Conservation (phyloP, 2,797 vertebrate species). For the Lepilemur septentrionalis region DNA sequence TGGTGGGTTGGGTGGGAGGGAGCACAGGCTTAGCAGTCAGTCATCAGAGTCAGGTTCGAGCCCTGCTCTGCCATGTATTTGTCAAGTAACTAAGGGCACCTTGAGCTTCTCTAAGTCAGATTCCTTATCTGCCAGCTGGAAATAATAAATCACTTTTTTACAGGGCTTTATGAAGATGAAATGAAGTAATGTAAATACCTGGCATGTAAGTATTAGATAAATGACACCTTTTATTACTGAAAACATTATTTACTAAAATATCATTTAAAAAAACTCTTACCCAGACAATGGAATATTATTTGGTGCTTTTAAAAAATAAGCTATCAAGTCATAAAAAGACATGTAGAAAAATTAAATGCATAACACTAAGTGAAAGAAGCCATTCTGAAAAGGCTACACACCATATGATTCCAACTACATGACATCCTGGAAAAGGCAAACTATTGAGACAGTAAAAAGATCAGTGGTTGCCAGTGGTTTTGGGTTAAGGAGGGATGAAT, state of each 20-base stretch:
- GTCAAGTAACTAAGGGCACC: neutral
- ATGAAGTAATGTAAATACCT: slow-evolving; percentile 21
- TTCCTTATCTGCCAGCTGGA: neutral
- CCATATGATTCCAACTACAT: neutral
- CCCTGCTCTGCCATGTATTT: neutral
- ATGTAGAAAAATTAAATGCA: neutral
- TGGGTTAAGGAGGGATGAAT: neutral
- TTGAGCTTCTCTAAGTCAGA: neutral
- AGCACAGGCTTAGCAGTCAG: neutral
- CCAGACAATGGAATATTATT: neutral
- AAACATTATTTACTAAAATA: slow-evolving; percentile 37
- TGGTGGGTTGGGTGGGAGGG: neutral
- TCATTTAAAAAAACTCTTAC: neutral
- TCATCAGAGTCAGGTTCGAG: neutral
- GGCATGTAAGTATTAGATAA: slow-evolving; percentile 16
- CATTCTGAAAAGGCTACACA: neutral
- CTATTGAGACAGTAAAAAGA: neutral
- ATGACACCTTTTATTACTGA: slow-evolving; percentile 22
- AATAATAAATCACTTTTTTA: slow-evolving; percentile 45
- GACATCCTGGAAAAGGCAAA: neutral
- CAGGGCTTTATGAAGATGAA: neutral
- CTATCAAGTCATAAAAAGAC: neutral
- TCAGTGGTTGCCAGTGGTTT: neutral
- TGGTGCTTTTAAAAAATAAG: neutral
- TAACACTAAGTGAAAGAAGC: neutral